phyloP scores from a whole-genome alignment of 1,140 invertebrate genomes.

The Dinoponera quadriceps region DNA sequence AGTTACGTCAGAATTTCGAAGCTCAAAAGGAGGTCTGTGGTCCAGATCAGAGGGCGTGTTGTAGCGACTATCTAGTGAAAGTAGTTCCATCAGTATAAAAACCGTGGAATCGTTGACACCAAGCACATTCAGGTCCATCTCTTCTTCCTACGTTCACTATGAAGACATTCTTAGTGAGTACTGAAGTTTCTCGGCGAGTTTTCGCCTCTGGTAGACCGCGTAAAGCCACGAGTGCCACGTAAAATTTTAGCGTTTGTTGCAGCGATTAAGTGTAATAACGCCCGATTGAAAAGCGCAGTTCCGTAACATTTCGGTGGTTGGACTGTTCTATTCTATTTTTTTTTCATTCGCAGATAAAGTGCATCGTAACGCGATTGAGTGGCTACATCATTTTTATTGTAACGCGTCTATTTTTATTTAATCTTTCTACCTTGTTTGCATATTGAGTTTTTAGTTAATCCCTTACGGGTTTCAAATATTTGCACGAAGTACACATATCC shows the following conservation, averaged over 20 bases:
- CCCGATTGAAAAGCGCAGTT: neutral
- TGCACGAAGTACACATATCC: neutral
- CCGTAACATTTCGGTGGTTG: neutral
- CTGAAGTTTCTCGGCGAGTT: neutral
- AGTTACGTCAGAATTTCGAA: slow-evolving; percentile 52
- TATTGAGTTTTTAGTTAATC: slow-evolving; percentile 1
- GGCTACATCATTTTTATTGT: neutral
- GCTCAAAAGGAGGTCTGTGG: slow-evolving; percentile 43
- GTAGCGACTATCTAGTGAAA: slow-evolving; percentile 65
- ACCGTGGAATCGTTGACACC: slow-evolving; percentile 52
- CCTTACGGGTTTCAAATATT: neutral
- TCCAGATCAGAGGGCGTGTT: slow-evolving; percentile 61
- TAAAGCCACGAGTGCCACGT: neutral
- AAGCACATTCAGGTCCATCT: slow-evolving; percentile 62
- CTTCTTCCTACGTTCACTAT: slow-evolving; percentile 59
- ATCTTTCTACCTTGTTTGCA: neutral
- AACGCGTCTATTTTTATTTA: neutral
- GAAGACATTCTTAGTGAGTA: slow-evolving; percentile 71
- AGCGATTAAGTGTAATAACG: neutral
- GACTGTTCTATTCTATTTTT: neutral
- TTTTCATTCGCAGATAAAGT: neutral
- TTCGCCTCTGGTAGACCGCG: neutral
- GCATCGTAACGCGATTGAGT: neutral
- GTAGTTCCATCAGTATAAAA: slow-evolving; percentile 70
- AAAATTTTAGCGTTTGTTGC: neutral